These are phyloP conservation scores for Aepyceros melampus DNA, from an alignment of 2,113 vertebrate genomes.

Conservation along the genomic window DNA sequence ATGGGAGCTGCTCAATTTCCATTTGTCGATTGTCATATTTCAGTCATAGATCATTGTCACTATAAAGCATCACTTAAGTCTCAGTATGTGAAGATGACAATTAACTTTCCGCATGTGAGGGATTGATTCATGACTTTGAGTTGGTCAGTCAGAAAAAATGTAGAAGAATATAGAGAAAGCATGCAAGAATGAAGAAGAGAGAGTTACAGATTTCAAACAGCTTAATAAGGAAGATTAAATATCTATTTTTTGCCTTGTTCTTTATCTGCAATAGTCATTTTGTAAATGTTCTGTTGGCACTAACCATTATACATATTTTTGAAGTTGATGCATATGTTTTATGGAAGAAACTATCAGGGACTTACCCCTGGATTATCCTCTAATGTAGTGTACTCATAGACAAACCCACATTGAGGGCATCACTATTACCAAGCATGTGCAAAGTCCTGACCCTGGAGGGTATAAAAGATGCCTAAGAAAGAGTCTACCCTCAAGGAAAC, in stretches of 20 bases:
- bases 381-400: not conserved
- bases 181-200: not conserved
- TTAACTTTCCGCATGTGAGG: not conserved
- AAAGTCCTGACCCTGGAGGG: not conserved
- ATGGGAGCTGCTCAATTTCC: not conserved
- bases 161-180: not conserved
- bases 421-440: not conserved
- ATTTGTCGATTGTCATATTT: not conserved
- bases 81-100: not conserved
- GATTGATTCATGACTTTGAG: not conserved
- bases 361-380: not conserved
- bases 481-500: not conserved
- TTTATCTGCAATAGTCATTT: not conserved
- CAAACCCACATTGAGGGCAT: not conserved
- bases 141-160: not conserved
- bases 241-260: not conserved
- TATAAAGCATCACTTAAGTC: not conserved
- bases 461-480: not conserved
- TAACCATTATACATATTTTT: not conserved
- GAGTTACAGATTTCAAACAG: not conserved
- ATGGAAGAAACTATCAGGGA: not conserved
- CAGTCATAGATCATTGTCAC: not conserved
- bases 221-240: not conserved
- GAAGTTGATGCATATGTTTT: not conserved
- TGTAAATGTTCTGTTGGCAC: not conserved